A percentile compares a stretch with the other conserved stretches of the same genome.
phyloP scores from a whole-genome alignment of 2,113 vertebrate genomes.

The Bungarus multicinctus region DNA sequence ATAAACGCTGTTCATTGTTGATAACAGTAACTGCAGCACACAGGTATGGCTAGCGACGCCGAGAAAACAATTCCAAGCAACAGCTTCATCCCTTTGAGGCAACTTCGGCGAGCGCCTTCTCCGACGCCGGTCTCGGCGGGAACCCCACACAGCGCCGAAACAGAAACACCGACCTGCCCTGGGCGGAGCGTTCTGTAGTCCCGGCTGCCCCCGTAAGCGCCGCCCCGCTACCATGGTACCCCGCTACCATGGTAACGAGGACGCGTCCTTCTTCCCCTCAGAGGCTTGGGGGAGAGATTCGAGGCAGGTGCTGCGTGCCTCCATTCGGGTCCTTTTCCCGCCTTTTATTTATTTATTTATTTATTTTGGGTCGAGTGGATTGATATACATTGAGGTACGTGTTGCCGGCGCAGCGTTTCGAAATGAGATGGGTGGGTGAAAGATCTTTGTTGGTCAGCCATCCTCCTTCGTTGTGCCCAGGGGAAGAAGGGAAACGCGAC shows the following conservation, averaged over 20 bases:
- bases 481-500: neutral
- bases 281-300: neutral
- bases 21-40: neutral
- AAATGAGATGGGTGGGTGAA: neutral
- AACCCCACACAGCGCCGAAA: neutral
- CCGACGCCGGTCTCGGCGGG: neutral
- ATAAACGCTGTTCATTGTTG: neutral
- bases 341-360: too few relatives aligned
- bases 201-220: neutral
- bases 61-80: neutral
- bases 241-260: conserved; percentile 57
- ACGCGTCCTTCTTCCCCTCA: conserved; percentile 9
- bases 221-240: conserved; percentile 55
- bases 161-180: neutral
- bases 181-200: neutral
- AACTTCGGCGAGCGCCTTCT: neutral
- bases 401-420: neutral
- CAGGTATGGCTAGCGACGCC: neutral
- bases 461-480: neutral
- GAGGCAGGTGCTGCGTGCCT: neutral
- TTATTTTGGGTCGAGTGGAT: neutral
- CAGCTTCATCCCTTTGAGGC: neutral
- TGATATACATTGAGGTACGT: neutral
- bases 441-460: neutral
- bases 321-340: neutral